Evolutionary conservation across 2,113 vertebrate species (phyloP).

Genomic region (Riparia riparia): DNA sequence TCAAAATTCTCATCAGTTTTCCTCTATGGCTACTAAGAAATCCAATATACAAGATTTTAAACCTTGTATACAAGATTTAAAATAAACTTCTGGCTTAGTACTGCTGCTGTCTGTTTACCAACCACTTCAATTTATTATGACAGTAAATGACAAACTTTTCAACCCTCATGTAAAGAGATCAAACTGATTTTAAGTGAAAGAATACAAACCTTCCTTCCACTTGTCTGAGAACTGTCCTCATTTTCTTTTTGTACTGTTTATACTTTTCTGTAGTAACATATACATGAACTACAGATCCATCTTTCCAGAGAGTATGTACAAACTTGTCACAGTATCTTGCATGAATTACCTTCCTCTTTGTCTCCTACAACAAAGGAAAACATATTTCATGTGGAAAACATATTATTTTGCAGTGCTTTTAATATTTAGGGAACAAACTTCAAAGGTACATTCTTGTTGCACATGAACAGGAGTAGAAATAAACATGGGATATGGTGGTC

Average conservation of each 20-base stretch:
- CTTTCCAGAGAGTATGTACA: conserved; percentile 78
- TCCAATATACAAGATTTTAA: not conserved
- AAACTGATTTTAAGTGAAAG: not conserved
- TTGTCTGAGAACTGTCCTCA: conserved; percentile 68
- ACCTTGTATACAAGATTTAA: not conserved
- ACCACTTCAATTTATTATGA: not conserved
- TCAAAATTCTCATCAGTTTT: not conserved
- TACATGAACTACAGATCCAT: conserved; percentile 80
- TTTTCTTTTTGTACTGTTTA: conserved; percentile 71
- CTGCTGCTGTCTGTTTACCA: not conserved
- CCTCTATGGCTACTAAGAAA: not conserved
- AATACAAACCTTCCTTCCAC: conserved; percentile 77
- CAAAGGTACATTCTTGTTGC: not conserved
- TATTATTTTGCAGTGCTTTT: not conserved
- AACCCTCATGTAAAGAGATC: not conserved
- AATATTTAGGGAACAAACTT: not conserved
- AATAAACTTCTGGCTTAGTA: not conserved
- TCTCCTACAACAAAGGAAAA: conserved; percentile 69
- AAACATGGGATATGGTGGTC: not conserved
- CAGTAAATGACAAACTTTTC: conserved; percentile 5
- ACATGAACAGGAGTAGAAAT: not conserved
- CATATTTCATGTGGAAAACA: not conserved
- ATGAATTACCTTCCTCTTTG: conserved; percentile 75
- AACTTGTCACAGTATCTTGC: conserved; percentile 84
- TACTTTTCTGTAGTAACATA: conserved; percentile 76